A percentile compares a stretch with the other conserved stretches of the same genome.
Conservation (phyloP, 2,888 invertebrate species). For the Lasioglossum lativentre region DNA sequence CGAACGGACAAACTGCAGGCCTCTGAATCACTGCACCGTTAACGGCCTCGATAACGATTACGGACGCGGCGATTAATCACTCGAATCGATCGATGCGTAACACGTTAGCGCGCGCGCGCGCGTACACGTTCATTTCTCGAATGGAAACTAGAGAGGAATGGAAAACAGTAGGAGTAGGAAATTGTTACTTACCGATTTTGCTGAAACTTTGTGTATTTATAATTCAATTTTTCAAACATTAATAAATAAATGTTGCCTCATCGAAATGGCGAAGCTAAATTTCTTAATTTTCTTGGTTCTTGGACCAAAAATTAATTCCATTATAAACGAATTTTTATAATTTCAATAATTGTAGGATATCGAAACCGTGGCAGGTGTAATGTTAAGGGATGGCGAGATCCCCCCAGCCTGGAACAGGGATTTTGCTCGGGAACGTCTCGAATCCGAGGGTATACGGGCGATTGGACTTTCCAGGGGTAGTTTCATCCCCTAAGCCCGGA, state of each 20-base stretch:
- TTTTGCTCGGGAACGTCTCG: neutral
- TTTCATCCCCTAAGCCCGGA: neutral
- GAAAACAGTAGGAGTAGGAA: neutral
- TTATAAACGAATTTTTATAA: too few species aligned
- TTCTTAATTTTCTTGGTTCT: too few species aligned
- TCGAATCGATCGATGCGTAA: constrained; percentile 21
- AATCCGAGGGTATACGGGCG: neutral
- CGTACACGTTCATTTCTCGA: neutral
- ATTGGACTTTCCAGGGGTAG: neutral
- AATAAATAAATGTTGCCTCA: too few species aligned
- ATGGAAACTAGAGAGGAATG: neutral
- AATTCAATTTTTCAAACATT: neutral
- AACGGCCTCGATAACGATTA: constrained; percentile 55
- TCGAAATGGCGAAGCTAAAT: too few species aligned
- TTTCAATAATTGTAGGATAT: too few species aligned
- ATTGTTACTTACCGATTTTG: neutral
- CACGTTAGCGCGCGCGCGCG: neutral
- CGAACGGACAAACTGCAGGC: constrained; percentile 12
- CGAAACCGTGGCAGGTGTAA: neutral
- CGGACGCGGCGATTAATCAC: constrained; percentile 25
- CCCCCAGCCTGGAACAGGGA: neutral
- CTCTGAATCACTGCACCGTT: constrained; percentile 43
- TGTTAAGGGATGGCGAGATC: neutral
- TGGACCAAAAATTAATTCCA: too few species aligned
- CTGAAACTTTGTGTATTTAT: neutral